Conservation (phyloP, 2,888 invertebrate genomes). For the Brachyopa scutellaris region DNA sequence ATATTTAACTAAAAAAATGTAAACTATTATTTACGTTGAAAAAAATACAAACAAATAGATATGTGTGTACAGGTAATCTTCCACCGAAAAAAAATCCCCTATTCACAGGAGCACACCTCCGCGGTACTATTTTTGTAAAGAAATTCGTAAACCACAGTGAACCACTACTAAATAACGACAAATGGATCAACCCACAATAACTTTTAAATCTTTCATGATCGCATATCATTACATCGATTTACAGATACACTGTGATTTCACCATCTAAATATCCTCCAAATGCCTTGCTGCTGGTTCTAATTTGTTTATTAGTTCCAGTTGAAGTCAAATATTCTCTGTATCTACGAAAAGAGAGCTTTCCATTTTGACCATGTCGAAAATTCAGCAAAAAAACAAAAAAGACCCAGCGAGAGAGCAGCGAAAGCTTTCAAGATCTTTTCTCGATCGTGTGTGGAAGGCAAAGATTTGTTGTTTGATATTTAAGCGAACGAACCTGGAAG, state of each 20-base stretch:
- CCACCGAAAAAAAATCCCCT: neutral
- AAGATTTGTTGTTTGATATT: conserved; percentile 51
- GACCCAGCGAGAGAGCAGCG: neutral
- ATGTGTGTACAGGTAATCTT: conserved; percentile 22
- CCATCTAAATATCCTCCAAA: conserved; percentile 2
- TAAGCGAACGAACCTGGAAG: conserved; percentile 46
- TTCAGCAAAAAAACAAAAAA: neutral
- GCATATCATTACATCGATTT: conserved; percentile 8
- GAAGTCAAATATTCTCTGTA: conserved; percentile 1
- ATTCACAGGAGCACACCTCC: no score
- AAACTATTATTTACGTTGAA: neutral
- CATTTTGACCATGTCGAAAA: conserved; percentile 18
- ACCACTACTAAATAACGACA: neutral
- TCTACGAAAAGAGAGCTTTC: conserved; percentile 16
- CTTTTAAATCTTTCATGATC: neutral
- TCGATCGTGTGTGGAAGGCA: neutral
- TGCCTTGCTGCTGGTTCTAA: neutral
- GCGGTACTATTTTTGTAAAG: conserved; percentile 34
- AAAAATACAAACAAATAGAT: neutral
- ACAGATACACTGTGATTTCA: neutral
- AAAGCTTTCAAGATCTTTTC: conserved; percentile 35
- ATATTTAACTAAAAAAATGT: neutral
- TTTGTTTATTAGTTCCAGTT: conserved; percentile 22
- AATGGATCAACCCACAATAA: conserved; percentile 19
- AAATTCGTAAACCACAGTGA: conserved; percentile 1